These are phyloP conservation scores for Macrosiphum euphorbiae DNA, from an alignment of 2,888 invertebrate species.

Conservation along the genomic window DNA sequence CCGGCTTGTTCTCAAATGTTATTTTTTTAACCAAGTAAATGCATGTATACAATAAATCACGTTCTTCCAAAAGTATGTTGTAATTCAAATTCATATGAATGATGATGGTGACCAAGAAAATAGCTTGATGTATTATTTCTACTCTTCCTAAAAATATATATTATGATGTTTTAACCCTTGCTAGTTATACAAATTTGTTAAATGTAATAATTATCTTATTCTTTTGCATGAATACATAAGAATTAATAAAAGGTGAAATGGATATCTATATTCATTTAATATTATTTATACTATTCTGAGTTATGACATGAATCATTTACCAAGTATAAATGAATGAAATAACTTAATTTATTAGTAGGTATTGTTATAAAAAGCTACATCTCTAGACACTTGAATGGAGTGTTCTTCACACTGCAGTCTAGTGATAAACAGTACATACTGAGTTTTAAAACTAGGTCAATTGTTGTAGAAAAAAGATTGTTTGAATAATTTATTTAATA, in stretches of 20 bases:
- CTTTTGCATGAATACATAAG: conserved; percentile 47
- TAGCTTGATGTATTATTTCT: conserved; percentile 34
- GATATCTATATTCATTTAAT: neutral
- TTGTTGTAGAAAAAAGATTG: neutral
- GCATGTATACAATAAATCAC: conserved; percentile 33
- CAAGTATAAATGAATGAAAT: neutral
- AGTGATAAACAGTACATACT: neutral
- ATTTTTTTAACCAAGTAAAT: conserved; percentile 19
- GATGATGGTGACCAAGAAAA: conserved; percentile 30
- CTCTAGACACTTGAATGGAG: neutral
- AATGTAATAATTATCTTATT: conserved; percentile 27
- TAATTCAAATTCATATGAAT: neutral
- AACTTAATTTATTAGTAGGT: conserved; percentile 9
- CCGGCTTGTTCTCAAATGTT: conserved; percentile 40
- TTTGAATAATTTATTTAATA: neutral
- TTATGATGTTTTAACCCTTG: neutral
- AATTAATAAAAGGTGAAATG: conserved; percentile 34
- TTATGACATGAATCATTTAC: neutral
- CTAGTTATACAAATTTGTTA: neutral
- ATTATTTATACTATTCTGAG: neutral
- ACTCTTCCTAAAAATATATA: neutral
- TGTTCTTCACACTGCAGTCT: conserved; percentile 2
- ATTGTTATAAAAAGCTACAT: neutral
- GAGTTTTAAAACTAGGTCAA: conserved; percentile 12
- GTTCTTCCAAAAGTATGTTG: neutral